A percentile compares a stretch with the other conserved stretches of the same genome.
These are phyloP conservation scores for Drosophila ficusphila DNA, from an alignment of 1,140 invertebrate species.

Conservation along the genomic window DNA sequence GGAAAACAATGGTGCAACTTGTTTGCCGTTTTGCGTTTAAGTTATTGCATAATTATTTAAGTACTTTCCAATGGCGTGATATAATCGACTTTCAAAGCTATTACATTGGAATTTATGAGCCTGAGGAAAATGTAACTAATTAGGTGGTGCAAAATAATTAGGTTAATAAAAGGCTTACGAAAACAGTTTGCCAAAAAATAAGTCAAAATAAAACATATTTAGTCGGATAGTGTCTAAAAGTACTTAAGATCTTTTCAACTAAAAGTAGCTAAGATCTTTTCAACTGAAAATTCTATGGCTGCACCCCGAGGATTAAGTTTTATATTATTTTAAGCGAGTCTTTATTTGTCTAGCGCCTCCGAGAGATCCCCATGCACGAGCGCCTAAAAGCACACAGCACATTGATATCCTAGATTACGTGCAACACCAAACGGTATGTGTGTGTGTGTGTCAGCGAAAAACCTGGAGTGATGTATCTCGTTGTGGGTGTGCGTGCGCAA, in stretches of 20 bases:
- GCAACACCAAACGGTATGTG: conserved; percentile 45
- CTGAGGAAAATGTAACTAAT: no score
- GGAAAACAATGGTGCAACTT: background rate
- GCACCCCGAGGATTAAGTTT: background rate
- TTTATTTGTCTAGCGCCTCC: conserved; percentile 22
- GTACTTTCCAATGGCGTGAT: no score
- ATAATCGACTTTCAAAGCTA: no score
- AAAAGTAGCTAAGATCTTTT: background rate
- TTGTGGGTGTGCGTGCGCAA: conserved; percentile 56
- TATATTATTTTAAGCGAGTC: conserved; percentile 12
- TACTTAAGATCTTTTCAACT: no score
- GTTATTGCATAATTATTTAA: background rate
- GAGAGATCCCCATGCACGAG: conserved; percentile 51
- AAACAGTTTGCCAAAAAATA: no score
- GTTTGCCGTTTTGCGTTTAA: no score
- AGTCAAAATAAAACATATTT: no score
- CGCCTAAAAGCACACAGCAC: conserved; percentile 62
- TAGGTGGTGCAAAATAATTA: no score
- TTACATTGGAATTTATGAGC: no score
- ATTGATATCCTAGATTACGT: conserved; percentile 73
- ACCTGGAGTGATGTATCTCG: conserved; percentile 42
- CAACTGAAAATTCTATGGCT: no score
- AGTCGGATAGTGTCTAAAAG: no score
- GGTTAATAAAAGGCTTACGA: no score
- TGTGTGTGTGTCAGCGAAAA: background rate